Conservation (phyloP, 1,140 invertebrate genomes). For the Catajapyx aquilonaris region DNA sequence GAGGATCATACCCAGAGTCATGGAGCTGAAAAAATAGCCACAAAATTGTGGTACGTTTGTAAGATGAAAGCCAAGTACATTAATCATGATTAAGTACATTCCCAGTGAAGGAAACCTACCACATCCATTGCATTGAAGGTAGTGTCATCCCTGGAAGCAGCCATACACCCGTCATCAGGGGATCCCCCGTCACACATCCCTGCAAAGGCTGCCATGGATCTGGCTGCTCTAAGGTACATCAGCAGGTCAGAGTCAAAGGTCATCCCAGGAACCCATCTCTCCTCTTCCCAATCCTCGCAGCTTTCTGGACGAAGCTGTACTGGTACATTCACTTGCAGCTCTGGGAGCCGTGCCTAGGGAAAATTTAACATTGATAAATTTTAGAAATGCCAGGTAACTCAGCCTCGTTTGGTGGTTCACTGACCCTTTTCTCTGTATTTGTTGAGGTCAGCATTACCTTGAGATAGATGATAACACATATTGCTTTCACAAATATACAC, state of each 20-base stretch:
- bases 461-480: too few relatives aligned
- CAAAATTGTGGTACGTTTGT: too few relatives aligned
- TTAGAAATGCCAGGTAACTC: too few relatives aligned
- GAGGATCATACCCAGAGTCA: constrained; percentile 84
- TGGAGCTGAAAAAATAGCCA: constrained; percentile 47
- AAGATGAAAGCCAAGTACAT: too few relatives aligned
- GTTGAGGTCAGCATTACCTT: too few relatives aligned
- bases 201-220: constrained; percentile 86
- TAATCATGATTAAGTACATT: too few relatives aligned
- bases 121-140: constrained; percentile 93
- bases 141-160: constrained; percentile 88
- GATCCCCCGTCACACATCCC: constrained; percentile 96
- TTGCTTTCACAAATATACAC: too few relatives aligned
- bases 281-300: constrained; percentile 57
- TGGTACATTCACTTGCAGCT: constrained; percentile 41
- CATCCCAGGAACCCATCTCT: constrained; percentile 79
- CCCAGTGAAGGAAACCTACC: too few relatives aligned
- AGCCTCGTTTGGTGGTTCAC: too few relatives aligned
- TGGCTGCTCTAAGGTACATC: constrained; percentile 89
- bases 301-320: constrained; percentile 48
- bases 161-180: constrained; percentile 86
- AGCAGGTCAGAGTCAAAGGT: constrained; percentile 82
- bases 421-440: too few relatives aligned
- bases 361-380: too few relatives aligned
- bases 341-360: constrained; percentile 48